phyloP scores from a whole-genome alignment of 2,113 vertebrate genomes.

The Anas platyrhynchos region DNA sequence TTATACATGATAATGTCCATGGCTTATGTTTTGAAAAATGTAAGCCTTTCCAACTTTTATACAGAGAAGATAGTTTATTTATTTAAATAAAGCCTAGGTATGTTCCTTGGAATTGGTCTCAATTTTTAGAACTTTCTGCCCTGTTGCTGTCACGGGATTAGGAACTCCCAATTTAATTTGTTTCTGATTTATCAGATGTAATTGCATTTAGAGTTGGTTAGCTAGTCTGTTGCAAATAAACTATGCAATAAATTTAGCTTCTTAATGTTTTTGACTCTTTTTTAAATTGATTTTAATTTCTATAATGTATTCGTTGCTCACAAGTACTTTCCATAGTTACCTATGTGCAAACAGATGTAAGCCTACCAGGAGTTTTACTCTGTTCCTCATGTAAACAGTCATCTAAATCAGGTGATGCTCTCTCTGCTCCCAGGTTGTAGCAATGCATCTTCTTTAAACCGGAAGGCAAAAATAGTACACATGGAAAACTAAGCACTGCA shows the following conservation, averaged over 20 bases:
- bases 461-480: not conserved
- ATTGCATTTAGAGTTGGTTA: not conserved
- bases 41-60: conserved; percentile 37
- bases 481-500: not conserved
- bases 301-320: not conserved
- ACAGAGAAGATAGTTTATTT: conserved; percentile 28
- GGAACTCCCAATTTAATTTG: not conserved
- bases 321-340: not conserved
- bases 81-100: not conserved
- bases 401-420: not conserved
- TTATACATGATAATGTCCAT: not conserved
- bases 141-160: not conserved
- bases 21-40: conserved; percentile 56
- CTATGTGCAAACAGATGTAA: not conserved
- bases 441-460: not conserved
- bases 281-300: not conserved
- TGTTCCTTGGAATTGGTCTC: not conserved
- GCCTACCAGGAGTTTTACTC: not conserved
- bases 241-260: conserved; percentile 1
- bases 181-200: not conserved
- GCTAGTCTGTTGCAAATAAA: conserved; percentile 44
- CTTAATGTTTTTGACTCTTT: not conserved
- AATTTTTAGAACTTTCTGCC: not conserved
- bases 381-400: not conserved
- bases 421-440: not conserved